phyloP scores from a whole-genome alignment of 2,888 invertebrate species.

The Drosophila barbarae region DNA sequence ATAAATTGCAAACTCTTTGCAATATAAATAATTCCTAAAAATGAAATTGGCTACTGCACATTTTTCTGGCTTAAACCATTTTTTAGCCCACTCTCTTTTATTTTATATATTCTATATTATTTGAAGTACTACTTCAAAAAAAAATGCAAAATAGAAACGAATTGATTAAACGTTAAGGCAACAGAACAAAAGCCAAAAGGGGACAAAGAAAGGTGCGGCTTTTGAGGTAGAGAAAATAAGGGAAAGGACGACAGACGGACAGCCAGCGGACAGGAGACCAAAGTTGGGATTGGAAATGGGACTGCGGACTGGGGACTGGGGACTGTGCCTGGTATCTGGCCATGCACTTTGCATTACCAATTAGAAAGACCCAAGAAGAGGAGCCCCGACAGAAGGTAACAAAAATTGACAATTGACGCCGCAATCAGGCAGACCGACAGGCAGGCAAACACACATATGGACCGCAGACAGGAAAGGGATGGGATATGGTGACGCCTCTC shows the following conservation, averaged over 20 bases:
- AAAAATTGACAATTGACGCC: slow-evolving; percentile 66
- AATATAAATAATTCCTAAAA: no score
- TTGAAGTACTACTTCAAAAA: slow-evolving; percentile 33
- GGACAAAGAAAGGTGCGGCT: slow-evolving; percentile 26
- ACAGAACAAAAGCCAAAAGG: slow-evolving; percentile 7
- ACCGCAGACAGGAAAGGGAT: slow-evolving; percentile 41
- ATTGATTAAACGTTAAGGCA: slow-evolving; percentile 56
- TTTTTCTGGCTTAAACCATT: neutral
- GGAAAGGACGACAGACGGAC: slow-evolving; percentile 25
- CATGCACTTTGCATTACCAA: slow-evolving; percentile 72
- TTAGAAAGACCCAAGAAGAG: slow-evolving; percentile 49
- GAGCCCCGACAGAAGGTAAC: slow-evolving; percentile 34
- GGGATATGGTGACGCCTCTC: slow-evolving; percentile 30
- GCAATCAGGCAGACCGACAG: slow-evolving; percentile 52
- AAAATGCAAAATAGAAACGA: slow-evolving; percentile 51
- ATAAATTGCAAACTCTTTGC: neutral
- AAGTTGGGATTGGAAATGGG: slow-evolving; percentile 8
- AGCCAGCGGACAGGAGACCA: slow-evolving; percentile 20
- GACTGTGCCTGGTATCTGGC: slow-evolving; percentile 43
- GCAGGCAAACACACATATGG: slow-evolving; percentile 13
- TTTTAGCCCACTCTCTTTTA: neutral
- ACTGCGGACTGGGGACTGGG: neutral
- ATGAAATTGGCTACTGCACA: no score
- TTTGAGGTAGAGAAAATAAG: slow-evolving; percentile 9
- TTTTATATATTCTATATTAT: neutral